phyloP scores from a whole-genome alignment of 2,888 invertebrate genomes.

The Xestia xanthographa region DNA sequence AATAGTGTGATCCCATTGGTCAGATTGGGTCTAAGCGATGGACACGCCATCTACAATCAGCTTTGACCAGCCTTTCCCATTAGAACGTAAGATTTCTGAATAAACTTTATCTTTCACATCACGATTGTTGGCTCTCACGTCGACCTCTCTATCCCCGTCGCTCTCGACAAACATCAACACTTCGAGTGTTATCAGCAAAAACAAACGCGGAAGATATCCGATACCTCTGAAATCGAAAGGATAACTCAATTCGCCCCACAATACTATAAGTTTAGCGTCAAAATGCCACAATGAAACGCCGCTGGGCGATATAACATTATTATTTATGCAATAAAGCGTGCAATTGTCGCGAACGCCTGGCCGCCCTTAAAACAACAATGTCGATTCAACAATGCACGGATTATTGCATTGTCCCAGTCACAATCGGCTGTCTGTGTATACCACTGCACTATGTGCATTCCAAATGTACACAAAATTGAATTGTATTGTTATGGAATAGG shows the following conservation, averaged over 20 bases:
- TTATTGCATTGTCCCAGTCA: conserved; percentile 90
- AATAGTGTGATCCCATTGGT: no score
- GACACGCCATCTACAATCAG: no score
- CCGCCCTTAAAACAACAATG: conserved; percentile 91
- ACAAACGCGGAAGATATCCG: conserved; percentile 61
- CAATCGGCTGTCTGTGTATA: conserved; percentile 83
- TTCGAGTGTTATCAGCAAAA: conserved; percentile 60
- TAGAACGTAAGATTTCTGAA: conserved; percentile 28
- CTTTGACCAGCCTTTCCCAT: no score
- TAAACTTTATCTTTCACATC: conserved; percentile 40
- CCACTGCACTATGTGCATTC: conserved; percentile 77
- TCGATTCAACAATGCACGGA: conserved; percentile 89
- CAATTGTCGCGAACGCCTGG: conserved; percentile 87
- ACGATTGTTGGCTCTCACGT: conserved; percentile 48
- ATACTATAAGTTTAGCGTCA: conserved; percentile 78
- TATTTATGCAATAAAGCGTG: conserved; percentile 90
- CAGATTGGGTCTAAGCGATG: no score
- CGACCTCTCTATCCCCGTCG: conserved; percentile 26
- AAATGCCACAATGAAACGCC: conserved; percentile 84
- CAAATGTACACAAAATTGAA: conserved; percentile 45
- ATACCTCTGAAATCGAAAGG: conserved; percentile 54
- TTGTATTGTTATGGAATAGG: conserved; percentile 48
- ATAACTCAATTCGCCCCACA: conserved; percentile 67
- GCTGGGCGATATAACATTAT: conserved; percentile 88
- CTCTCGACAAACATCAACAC: conserved; percentile 50